Evolutionary conservation across 2,888 invertebrate species (phyloP), one percentile per base, ranked within the genome.

Genomic region (Colostygia pectinataria): DNA sequence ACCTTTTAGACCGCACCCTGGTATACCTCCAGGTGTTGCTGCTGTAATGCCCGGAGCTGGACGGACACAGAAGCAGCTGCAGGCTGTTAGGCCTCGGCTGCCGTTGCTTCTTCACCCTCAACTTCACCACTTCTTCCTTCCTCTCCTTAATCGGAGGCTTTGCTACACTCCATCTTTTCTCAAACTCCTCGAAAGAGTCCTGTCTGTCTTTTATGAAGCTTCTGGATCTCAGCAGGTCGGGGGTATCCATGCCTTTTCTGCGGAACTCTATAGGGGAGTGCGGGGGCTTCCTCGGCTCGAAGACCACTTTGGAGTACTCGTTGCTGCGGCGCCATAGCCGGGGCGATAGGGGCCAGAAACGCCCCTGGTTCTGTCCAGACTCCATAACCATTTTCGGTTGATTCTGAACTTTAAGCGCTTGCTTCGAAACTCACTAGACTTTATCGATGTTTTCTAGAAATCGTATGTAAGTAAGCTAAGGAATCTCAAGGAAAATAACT

Each of bases 11-110:
- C 12, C 90, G 73, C 27, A 88, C 86, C 53, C 87, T 77, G 25
- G 89, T 89, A 56, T 90, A 90, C 50, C 89, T 74, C 89, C 90
- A 90, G 5, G 90, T 90, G 43, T 77, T 83, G 54, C 90, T 90
- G 60, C 86, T 88, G 54, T 90, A 89, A 52, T 89, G 90, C 44
- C 90, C 89, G 6, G 88, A 87, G 41, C 77, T 81, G 0, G 88
- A 87, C 0, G 87, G 88, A 56, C 91, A 91, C 8, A 90, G 65
- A 34, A 91, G 53, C 61, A 90, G 59, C 71, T 90, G 90, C 28
- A 91, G 65, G 52, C 90, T 90, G 52, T 89, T 89, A 4, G 91
- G 91, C 32, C 90, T 64, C 9, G 87, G 84, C 63, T 88, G 83
- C 32, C 85, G 77, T 20, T 82, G 80, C 55, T 84, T 88, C 68